Conservation (phyloP, 2,113 vertebrate genomes). For the Zapornia atra region DNA sequence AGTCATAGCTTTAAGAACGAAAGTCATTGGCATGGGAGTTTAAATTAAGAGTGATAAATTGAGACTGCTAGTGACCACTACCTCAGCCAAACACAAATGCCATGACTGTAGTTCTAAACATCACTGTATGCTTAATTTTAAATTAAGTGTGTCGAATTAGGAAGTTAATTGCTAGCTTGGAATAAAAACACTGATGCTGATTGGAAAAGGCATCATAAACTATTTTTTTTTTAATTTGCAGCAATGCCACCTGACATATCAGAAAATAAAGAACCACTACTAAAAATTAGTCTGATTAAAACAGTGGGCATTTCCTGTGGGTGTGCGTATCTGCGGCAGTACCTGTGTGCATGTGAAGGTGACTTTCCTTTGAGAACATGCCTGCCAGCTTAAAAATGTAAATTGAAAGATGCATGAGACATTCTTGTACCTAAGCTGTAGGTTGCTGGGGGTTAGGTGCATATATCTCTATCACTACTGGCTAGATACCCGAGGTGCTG, state of each 20-base stretch:
- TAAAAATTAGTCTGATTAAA: slow-evolving; percentile 67
- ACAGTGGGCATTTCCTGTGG: background rate
- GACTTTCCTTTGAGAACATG: slow-evolving; percentile 56
- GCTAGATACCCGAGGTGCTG: slow-evolving; percentile 21
- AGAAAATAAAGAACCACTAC: slow-evolving; percentile 63
- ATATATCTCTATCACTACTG: slow-evolving; percentile 65
- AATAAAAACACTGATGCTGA: slow-evolving; percentile 79
- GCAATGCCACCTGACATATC: slow-evolving; percentile 19
- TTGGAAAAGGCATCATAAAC: slow-evolving; percentile 78
- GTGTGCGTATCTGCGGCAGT: background rate
- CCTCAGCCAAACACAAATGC: slow-evolving; percentile 45
- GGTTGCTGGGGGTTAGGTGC: background rate
- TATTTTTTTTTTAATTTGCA: slow-evolving; percentile 60
- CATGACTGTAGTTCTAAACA: slow-evolving; percentile 28
- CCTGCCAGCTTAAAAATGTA: background rate
- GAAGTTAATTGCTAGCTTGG: slow-evolving; percentile 79
- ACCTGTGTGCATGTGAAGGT: slow-evolving; percentile 42
- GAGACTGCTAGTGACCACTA: slow-evolving; percentile 50
- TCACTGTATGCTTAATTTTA: slow-evolving; percentile 66
- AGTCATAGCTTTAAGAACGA: slow-evolving; percentile 64
- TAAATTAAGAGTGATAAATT: slow-evolving; percentile 76
- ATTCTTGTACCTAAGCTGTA: background rate
- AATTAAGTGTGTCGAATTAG: slow-evolving; percentile 84
- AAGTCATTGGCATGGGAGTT: slow-evolving; percentile 64
- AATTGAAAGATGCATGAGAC: slow-evolving; percentile 6